Percentiles rank a stretch among this genome's conserved stretches.
phyloP scores from a whole-genome alignment of 2,888 invertebrate genomes.

The Coecobrya sp. region DNA sequence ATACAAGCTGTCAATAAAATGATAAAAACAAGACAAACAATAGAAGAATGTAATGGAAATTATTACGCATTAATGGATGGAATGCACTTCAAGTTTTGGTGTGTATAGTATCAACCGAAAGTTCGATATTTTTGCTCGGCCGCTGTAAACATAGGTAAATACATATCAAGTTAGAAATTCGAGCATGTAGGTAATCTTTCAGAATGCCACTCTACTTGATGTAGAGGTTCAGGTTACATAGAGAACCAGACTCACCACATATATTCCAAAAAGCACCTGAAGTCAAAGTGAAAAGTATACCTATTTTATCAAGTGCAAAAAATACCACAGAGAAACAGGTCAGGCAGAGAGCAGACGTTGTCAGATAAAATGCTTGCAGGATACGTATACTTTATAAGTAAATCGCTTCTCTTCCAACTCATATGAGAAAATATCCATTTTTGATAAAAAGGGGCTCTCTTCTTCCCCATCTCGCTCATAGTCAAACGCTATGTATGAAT shows the following conservation, averaged over 20 bases:
- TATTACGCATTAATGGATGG: background rate
- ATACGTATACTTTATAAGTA: background rate
- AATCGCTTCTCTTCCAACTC: background rate
- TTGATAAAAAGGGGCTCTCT: background rate
- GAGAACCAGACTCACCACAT: background rate
- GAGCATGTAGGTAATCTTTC: constrained; percentile 29
- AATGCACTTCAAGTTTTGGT: background rate
- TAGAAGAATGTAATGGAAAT: constrained; percentile 17
- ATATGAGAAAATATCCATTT: background rate
- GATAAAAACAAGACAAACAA: constrained; percentile 28
- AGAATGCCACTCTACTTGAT: background rate
- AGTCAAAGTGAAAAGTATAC: background rate
- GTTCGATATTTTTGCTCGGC: background rate
- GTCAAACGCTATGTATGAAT: constrained; percentile 24
- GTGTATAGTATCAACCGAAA: background rate
- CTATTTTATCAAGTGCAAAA: constrained; percentile 28
- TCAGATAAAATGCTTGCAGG: background rate
- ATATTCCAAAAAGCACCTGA: background rate
- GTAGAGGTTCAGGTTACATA: background rate
- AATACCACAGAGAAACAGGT: background rate
- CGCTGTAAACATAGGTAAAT: background rate
- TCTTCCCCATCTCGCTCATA: background rate
- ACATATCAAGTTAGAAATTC: background rate
- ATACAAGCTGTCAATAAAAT: constrained; percentile 42
- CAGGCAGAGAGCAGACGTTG: background rate